phyloP scores from a whole-genome alignment of 2,888 invertebrate genomes.

The Drosophila subquinaria region DNA sequence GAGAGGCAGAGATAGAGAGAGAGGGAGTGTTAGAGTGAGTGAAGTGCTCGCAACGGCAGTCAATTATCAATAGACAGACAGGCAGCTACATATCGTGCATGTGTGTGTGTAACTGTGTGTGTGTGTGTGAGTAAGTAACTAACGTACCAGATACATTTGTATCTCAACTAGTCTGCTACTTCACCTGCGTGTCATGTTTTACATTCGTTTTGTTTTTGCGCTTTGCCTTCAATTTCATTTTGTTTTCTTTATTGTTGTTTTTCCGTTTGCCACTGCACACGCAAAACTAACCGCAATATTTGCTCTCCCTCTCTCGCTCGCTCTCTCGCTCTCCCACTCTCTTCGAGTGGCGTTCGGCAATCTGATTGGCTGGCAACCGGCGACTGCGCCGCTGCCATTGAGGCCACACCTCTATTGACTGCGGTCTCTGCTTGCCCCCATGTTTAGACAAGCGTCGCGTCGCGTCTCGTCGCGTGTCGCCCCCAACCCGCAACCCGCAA shows the following conservation, averaged over 20 bases:
- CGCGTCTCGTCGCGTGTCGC: constrained; percentile 45
- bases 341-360: constrained; percentile 31
- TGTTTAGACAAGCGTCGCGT: constrained; percentile 45
- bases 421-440: constrained; percentile 43
- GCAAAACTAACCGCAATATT: constrained; percentile 70
- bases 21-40: constrained; percentile 33
- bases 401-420: constrained; percentile 79
- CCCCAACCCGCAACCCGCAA: constrained; percentile 1
- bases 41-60: constrained; percentile 66
- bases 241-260: constrained; percentile 52
- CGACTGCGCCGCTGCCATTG: constrained; percentile 74
- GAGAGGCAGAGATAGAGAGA: constrained; percentile 13
- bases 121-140: constrained; percentile 46
- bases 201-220: constrained; percentile 50
- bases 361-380: constrained; percentile 70
- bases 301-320: constrained; percentile 26
- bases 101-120: constrained; percentile 1
- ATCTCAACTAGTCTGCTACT: constrained; percentile 63
- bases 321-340: constrained; percentile 26
- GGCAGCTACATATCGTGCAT: constrained; percentile 18
- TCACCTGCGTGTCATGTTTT: constrained; percentile 72
- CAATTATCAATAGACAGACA: constrained; percentile 78
- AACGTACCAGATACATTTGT: constrained; percentile 58
- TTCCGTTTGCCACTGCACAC: constrained; percentile 64
- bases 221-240: constrained; percentile 70